Conservation (phyloP, 2,888 invertebrate genomes). For the Choreutis nemorana region DNA sequence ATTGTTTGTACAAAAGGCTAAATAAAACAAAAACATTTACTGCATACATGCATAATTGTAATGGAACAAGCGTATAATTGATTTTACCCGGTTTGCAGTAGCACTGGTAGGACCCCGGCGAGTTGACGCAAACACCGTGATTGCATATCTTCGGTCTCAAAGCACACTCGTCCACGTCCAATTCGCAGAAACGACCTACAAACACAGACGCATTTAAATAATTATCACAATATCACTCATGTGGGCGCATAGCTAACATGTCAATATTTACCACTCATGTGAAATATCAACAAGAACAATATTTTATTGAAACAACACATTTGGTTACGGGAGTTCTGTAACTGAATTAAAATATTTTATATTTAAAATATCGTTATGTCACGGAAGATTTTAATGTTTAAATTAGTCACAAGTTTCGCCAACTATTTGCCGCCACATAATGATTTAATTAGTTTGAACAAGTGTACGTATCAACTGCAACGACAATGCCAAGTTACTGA, state of each 20-base stretch:
- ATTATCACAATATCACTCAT: not conserved
- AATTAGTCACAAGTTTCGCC: slow-evolving; percentile 21
- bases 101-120: slow-evolving; percentile 80
- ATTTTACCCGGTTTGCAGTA: slow-evolving; percentile 81
- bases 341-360: slow-evolving; percentile 3
- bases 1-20: too few relatives aligned
- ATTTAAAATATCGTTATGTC: slow-evolving; percentile 1
- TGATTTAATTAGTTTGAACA: slow-evolving; percentile 32
- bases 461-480: slow-evolving; percentile 22
- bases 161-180: slow-evolving; percentile 80
- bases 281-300: too few relatives aligned
- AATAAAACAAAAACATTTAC: too few relatives aligned
- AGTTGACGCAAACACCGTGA: slow-evolving; percentile 83
- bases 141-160: slow-evolving; percentile 73
- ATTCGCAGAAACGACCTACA: slow-evolving; percentile 62
- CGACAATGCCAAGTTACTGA: slow-evolving; percentile 6
- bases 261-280: too few relatives aligned
- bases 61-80: too few relatives aligned
- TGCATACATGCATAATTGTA: too few relatives aligned
- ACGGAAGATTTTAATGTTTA: slow-evolving; percentile 15
- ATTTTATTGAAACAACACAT: slow-evolving; percentile 2
- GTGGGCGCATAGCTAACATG: too few relatives aligned
- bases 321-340: not conserved
- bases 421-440: too few relatives aligned
- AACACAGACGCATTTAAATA: not conserved